Percentiles rank a stretch among this genome's conserved stretches.
Conservation (phyloP, 2,797 vertebrate species). For the Thamnophis elegans region DNA sequence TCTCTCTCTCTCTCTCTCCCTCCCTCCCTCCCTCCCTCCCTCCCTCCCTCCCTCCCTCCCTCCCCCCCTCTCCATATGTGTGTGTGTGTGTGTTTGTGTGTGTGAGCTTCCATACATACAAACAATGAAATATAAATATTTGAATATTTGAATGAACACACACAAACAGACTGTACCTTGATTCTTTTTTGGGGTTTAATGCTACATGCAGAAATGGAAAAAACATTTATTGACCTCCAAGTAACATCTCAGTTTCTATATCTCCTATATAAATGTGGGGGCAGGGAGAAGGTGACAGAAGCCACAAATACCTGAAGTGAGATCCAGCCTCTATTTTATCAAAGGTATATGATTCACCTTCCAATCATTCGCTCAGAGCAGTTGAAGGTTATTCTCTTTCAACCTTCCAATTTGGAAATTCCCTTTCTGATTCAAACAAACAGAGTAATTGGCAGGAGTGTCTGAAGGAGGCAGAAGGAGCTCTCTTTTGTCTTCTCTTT, state of each 20-base stretch:
- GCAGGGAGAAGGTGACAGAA: background rate
- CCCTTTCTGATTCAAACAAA: background rate
- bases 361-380: constrained; percentile 29
- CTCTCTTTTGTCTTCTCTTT: accelerated
- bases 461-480: background rate
- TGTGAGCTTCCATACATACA: background rate
- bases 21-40: too few relatives aligned
- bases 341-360: constrained; percentile 52
- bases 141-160: background rate
- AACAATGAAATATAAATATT: background rate
- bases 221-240: background rate
- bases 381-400: background rate
- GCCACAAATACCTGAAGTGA: constrained; percentile 10
- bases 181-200: background rate
- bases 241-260: background rate
- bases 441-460: constrained; percentile 14
- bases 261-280: background rate
- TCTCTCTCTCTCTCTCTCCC: too few relatives aligned
- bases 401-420: constrained; percentile 19
- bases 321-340: constrained; percentile 2
- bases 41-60: too few relatives aligned
- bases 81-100: too few relatives aligned
- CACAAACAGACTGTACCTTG: background rate
- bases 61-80: too few relatives aligned
- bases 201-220: background rate